Percentiles rank a stretch among this genome's conserved stretches.
phyloP scores from a whole-genome alignment of 2,888 invertebrate species.

The Ornithoptera alexandrae region DNA sequence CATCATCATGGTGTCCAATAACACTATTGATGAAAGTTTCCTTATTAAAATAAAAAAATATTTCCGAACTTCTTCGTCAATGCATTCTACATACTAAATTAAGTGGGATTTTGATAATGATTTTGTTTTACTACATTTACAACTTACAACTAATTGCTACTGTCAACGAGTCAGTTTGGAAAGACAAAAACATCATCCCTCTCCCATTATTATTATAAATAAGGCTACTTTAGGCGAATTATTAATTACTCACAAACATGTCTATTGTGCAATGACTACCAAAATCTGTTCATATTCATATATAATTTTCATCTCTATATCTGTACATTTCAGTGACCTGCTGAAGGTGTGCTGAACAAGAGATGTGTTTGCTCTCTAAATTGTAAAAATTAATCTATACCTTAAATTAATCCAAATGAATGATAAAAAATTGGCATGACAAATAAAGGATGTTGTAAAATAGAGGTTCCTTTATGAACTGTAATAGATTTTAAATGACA shows the following conservation, averaged over 20 bases:
- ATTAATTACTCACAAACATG: slow-evolving; percentile 19
- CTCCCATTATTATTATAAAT: slow-evolving; percentile 25
- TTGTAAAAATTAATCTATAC: too few species aligned
- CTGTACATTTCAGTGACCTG: not conserved
- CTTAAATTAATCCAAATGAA: too few species aligned
- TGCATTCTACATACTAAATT: slow-evolving; percentile 6
- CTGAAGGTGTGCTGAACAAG: not conserved
- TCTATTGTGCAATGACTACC: not conserved
- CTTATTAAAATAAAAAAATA: slow-evolving; percentile 5
- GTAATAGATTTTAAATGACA: not conserved
- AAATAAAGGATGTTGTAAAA: too few species aligned
- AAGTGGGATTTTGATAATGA: slow-evolving; percentile 34
- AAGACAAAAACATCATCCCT: slow-evolving; percentile 34
- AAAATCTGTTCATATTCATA: not conserved
- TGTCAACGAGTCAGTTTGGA: slow-evolving; percentile 69
- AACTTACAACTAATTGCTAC: slow-evolving; percentile 63
- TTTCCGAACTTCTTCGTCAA: not conserved
- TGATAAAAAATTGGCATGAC: too few species aligned
- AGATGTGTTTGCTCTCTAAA: not conserved
- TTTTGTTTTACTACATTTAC: slow-evolving; percentile 55
- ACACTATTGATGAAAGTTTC: slow-evolving; percentile 7
- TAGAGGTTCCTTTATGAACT: not conserved
- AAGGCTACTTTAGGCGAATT: slow-evolving; percentile 30
- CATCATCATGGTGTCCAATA: slow-evolving; percentile 10
- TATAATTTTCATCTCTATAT: not conserved